These are phyloP conservation scores for Acanthurus tractus DNA, from an alignment of 2,797 vertebrate species.

Conservation along the genomic window DNA sequence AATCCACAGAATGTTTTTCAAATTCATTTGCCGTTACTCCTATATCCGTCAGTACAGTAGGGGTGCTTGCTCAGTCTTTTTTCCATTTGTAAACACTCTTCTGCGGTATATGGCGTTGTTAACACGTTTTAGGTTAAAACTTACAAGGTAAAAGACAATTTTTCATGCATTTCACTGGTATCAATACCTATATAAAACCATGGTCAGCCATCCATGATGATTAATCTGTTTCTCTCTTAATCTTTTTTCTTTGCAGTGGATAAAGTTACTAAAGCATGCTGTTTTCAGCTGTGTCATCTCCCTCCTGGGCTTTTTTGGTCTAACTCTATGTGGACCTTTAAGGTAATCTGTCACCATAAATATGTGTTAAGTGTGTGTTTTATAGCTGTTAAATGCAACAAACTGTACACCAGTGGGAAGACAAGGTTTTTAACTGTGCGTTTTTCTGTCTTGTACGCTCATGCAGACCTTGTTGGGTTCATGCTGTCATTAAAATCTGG, in stretches of 20 bases:
- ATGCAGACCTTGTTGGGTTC: not conserved
- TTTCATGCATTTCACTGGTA: too few species aligned
- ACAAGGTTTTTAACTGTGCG: not conserved
- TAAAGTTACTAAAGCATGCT: slow-evolving; percentile 96
- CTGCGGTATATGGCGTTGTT: too few species aligned
- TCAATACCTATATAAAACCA: not conserved
- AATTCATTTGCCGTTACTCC: not conserved
- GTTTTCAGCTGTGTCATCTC: slow-evolving; percentile 94
- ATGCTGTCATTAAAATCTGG: not conserved
- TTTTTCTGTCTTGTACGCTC: not conserved
- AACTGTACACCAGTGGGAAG: not conserved
- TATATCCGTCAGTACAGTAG: not conserved
- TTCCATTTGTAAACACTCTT: too few species aligned
- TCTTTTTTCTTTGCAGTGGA: slow-evolving; percentile 88
- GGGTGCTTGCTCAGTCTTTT: too few species aligned
- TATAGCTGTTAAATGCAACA: not conserved
- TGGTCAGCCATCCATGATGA: not conserved
- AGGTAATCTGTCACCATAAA: slow-evolving; percentile 85
- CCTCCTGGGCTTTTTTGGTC: slow-evolving; percentile 96
- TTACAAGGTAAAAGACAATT: too few species aligned
- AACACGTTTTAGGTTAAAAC: too few species aligned
- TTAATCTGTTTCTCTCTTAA: not conserved
- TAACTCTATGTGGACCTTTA: slow-evolving; percentile 97
- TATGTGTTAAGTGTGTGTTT: not conserved
- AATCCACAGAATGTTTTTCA: not conserved